Evolutionary conservation across 2,113 vertebrate genomes (phyloP).

Genomic region (Montifringilla adamsi): DNA sequence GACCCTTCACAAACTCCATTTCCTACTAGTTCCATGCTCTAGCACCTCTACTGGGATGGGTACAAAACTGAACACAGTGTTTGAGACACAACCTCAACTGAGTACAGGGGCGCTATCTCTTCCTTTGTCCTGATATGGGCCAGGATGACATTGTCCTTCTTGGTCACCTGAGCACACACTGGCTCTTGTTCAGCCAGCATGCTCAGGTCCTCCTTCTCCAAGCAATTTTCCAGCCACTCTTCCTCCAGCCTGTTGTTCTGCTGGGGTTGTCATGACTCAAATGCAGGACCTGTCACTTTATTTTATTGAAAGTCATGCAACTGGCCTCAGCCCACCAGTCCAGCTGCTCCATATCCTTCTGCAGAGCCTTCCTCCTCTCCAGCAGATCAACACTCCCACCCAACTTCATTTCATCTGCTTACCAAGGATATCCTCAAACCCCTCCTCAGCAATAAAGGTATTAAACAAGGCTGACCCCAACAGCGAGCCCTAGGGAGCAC

Average conservation of each 20-base stretch:
- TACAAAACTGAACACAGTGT: background rate
- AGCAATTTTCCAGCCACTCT: background rate
- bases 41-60: background rate
- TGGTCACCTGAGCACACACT: background rate
- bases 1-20: background rate
- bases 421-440: background rate
- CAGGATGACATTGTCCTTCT: background rate
- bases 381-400: background rate
- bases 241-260: background rate
- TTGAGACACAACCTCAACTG: accelerated
- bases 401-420: background rate
- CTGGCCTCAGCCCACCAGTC: background rate
- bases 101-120: accelerated
- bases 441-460: background rate
- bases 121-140: background rate
- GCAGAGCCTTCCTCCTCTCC: background rate
- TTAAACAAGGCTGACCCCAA: background rate
- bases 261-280: background rate
- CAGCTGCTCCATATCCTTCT: background rate
- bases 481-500: background rate
- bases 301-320: background rate
- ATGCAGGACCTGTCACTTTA: background rate
- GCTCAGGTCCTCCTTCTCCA: background rate
- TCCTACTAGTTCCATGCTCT: background rate
- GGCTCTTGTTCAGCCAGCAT: background rate